Evolutionary conservation across 2,113 vertebrate genomes (phyloP).

Genomic region (Campylorhamphus procurvoides): DNA sequence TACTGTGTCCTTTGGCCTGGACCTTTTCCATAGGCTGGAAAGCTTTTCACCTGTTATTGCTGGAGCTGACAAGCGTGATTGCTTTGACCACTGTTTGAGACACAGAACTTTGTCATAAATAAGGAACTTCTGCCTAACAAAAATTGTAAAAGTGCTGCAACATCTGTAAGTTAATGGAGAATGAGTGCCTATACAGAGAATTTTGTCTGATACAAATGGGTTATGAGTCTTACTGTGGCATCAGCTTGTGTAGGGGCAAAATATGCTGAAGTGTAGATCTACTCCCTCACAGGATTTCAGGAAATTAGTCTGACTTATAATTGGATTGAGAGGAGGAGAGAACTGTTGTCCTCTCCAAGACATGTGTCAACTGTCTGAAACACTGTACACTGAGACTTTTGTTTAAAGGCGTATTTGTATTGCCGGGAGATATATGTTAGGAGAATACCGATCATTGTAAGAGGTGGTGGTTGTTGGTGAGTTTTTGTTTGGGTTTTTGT

Average conservation of each 20-base stretch:
- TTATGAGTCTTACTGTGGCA: background rate
- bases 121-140: background rate
- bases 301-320: slow-evolving; percentile 44
- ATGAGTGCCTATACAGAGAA: background rate
- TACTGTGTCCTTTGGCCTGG: background rate
- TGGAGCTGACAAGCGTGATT: background rate
- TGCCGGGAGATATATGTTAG: background rate
- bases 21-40: background rate
- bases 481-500: background rate
- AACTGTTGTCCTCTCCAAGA: background rate
- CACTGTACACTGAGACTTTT: background rate
- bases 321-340: slow-evolving; percentile 5
- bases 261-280: background rate
- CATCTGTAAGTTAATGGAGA: background rate
- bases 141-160: background rate
- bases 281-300: background rate
- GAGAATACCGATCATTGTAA: background rate
- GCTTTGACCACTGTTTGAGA: background rate
- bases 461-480: background rate
- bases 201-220: background rate
- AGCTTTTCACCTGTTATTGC: background rate
- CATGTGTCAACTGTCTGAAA: background rate
- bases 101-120: background rate
- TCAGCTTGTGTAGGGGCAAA: background rate
- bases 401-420: background rate